A percentile compares a stretch with the other conserved stretches of the same genome.
Conservation (phyloP, 2,797 vertebrate genomes). For the Benthosema pterotum region DNA sequence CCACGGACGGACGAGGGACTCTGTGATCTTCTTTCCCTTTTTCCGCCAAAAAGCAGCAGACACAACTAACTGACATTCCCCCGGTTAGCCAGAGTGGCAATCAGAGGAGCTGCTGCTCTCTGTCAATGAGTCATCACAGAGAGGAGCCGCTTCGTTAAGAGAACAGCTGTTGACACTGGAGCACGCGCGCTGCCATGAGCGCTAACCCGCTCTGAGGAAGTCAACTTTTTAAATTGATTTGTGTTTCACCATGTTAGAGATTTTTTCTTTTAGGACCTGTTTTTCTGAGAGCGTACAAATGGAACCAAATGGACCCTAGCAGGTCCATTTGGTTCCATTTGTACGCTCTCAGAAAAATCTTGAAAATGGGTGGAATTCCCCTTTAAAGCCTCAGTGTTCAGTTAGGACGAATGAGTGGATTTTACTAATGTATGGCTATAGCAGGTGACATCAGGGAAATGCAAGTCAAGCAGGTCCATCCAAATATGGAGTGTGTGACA, state of each 20-base stretch:
- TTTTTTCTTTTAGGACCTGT: no score
- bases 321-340: no score
- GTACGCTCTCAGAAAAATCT: no score
- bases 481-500: no score
- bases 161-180: slow-evolving; percentile 76
- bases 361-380: no score
- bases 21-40: slow-evolving; percentile 62
- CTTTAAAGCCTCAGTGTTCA: no score
- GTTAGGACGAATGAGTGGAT: not conserved
- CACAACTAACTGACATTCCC: slow-evolving; percentile 69
- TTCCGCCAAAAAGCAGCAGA: slow-evolving; percentile 26
- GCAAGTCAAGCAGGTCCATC: no score
- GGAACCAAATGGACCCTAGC: no score
- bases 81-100: slow-evolving; percentile 70
- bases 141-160: slow-evolving; percentile 64
- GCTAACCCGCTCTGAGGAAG: slow-evolving; percentile 59
- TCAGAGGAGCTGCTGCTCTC: slow-evolving; percentile 58
- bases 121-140: slow-evolving; percentile 77
- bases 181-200: slow-evolving; percentile 57
- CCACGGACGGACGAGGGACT: no score
- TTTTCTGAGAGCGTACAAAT: no score
- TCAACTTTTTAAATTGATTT: slow-evolving; percentile 18
- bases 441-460: no score
- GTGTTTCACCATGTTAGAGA: no score
- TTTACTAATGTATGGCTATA: slow-evolving; percentile 17